Conservation (phyloP, 2,888 invertebrate genomes). For the Nipponacmea schrenckii region DNA sequence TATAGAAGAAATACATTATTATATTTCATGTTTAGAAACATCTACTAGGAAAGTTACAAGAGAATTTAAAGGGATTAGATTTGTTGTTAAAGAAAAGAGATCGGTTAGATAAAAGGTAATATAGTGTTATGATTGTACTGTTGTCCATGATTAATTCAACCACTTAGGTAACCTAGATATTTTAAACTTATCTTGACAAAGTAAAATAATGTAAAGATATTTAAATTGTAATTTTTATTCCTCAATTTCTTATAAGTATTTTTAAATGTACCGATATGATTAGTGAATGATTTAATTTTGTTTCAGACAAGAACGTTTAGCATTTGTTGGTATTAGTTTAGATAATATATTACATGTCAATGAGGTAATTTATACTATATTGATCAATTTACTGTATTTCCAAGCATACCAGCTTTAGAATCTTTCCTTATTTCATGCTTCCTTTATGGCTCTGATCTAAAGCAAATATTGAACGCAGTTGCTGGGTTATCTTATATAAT, state of each 20-base stretch:
- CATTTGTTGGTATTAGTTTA: constrained; percentile 80
- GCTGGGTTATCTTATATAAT: too few species aligned
- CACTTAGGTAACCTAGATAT: too few species aligned
- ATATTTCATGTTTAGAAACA: constrained; percentile 44
- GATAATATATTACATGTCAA: constrained; percentile 74
- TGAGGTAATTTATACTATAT: constrained; percentile 43
- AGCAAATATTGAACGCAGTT: too few species aligned
- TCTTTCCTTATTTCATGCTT: too few species aligned
- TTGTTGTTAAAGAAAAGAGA: constrained; percentile 70
- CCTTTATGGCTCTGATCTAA: background rate
- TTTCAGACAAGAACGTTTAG: constrained; percentile 76
- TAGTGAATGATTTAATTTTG: background rate
- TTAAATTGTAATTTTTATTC: background rate
- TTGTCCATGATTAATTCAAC: too few species aligned
- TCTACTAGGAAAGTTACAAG: constrained; percentile 79
- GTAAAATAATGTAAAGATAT: background rate
- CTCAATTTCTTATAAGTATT: background rate
- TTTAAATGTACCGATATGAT: background rate
- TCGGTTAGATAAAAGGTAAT: constrained; percentile 77
- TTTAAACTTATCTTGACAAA: too few species aligned
- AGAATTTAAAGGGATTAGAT: constrained; percentile 73
- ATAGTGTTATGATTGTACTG: background rate
- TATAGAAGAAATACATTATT: too few species aligned
- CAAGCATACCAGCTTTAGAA: too few species aligned
- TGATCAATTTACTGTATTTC: background rate